Evolutionary conservation across 2,888 invertebrate genomes (phyloP), one percentile per base, ranked within the genome.

Genomic region (Andrena haemorrhoa): DNA sequence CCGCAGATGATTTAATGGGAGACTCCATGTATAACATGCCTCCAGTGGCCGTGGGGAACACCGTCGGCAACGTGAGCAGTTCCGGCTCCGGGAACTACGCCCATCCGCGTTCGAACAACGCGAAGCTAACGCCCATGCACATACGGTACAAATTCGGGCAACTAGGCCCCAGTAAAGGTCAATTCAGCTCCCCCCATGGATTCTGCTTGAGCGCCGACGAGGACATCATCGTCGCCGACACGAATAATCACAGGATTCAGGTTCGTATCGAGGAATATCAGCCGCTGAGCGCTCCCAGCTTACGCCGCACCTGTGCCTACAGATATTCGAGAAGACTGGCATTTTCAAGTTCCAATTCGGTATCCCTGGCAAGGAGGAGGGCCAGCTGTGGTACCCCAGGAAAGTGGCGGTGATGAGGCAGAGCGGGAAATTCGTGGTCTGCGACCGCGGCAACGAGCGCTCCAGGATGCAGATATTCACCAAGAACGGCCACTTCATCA

Each of bases 391-490:
- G 98, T 99, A 98, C 94, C 99, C 99, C 3, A 96, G 99, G 65
- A 99, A 99, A 94, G 98, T 99, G 68, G 98, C 98, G 8, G 97
- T 98, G 2, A 98, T 98, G 95, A 96, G 97, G 74, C 96, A 96
- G 75, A 97, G 97, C 71, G 98, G 98, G 53, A 98, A 98, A 93
- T 98, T 98, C 94, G 98, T 99, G n/a, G 98, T 99, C 2, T 99
- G 99, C 94, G 99, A 99, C 94, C 97, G 99, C 86, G 99, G 99
- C 65, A 98, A 98, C 91, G 99, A 99, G 93, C 96, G 99, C 74
- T 98, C 98, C 0, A 96, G 99, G 78, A 98, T 99, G 98, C 99
- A 99, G 94, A 98, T 99, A 89, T 99, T 99, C 93, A 98, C 98
- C 58, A 98, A 98, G 92, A 98, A 97, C 93, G 99, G 99, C 35